Evolutionary conservation across 2,113 vertebrate genomes (phyloP).

Genomic region (Pseudolaguvia tuberculata): DNA sequence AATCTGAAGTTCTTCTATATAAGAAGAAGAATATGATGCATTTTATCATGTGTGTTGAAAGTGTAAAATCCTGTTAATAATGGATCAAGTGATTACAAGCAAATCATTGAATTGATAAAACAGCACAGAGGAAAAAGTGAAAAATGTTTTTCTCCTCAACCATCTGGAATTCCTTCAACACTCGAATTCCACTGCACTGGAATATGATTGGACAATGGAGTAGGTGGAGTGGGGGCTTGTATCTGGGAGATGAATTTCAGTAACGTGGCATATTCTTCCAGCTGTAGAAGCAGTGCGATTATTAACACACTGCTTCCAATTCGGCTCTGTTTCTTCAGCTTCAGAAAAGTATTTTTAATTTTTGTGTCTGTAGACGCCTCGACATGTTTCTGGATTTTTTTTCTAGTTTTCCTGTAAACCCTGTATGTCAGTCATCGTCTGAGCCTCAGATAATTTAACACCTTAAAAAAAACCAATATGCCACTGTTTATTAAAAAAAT

Average conservation of each 20-base stretch:
- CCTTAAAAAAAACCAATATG: not conserved
- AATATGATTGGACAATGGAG: constrained; percentile 51
- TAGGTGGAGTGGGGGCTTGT: constrained; percentile 35
- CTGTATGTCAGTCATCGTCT: not conserved
- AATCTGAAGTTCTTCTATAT: too few species aligned
- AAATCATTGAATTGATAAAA: not conserved
- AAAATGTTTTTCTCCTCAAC: not conserved
- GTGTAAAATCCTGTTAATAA: not conserved
- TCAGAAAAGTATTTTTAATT: not conserved
- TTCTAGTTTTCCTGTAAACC: not conserved
- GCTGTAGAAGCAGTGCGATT: constrained; percentile 5
- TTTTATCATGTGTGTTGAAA: not conserved
- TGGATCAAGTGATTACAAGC: not conserved
- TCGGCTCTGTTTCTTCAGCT: not conserved
- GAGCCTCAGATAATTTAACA: not conserved
- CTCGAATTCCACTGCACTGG: constrained; percentile 19
- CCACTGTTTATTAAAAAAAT: not conserved
- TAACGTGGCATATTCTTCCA: constrained; percentile 23
- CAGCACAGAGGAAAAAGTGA: not conserved
- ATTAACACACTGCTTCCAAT: not conserved
- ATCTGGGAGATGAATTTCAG: constrained; percentile 26
- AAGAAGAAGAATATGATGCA: not conserved
- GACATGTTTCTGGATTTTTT: not conserved
- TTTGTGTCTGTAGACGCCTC: not conserved
- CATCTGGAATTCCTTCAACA: not conserved